Conservation (phyloP, 2,113 vertebrate genomes). For the Phaethornis superciliosus region DNA sequence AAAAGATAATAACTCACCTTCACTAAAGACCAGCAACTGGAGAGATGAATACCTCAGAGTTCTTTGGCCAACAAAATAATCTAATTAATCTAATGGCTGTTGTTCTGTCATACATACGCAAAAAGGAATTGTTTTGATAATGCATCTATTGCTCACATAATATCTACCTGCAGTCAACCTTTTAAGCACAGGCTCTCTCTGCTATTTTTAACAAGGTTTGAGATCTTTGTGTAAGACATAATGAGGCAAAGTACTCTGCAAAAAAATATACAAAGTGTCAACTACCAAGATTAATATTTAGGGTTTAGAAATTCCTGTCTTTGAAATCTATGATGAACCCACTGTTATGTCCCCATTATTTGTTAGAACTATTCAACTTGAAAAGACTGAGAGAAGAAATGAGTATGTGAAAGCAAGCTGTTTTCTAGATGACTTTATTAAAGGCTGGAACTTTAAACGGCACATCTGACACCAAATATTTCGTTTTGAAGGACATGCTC, state of each 20-base stretch:
- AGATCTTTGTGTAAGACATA: background rate
- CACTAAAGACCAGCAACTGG: background rate
- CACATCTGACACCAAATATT: background rate
- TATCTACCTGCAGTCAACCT: background rate
- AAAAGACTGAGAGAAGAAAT: background rate
- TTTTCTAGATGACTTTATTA: conserved; percentile 36
- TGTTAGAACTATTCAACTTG: background rate
- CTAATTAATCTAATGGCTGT: background rate
- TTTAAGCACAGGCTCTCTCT: background rate
- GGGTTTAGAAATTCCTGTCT: background rate
- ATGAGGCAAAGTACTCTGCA: background rate
- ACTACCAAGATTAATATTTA: background rate
- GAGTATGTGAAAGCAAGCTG: background rate
- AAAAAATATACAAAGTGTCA: background rate
- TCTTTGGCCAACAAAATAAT: background rate
- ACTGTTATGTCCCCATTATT: background rate
- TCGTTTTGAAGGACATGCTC: background rate
- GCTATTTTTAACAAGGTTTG: background rate
- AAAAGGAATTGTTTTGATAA: conserved; percentile 31
- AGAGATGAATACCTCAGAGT: background rate
- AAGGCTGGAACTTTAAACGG: background rate
- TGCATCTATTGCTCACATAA: background rate
- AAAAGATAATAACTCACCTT: conserved; percentile 1
- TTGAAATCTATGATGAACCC: background rate
- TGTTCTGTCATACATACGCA: background rate